Evolutionary conservation across 2,797 vertebrate genomes (phyloP), one percentile per base, ranked within the genome.

Genomic region (Acanthurus tractus): DNA sequence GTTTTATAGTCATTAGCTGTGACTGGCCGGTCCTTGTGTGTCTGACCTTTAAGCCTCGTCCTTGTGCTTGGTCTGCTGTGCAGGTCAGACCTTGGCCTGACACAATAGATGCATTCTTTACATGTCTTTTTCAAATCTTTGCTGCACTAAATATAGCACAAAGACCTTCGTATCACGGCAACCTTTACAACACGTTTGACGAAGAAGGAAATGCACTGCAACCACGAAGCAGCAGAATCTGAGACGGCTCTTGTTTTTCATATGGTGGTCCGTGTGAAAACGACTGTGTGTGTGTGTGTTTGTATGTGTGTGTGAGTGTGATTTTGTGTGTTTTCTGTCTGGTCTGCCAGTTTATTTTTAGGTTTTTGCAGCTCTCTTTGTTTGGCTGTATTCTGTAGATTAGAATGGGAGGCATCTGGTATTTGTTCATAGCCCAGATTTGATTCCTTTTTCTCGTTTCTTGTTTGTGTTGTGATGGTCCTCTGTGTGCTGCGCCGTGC

Each of bases 91-190:
- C 22, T 15, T 3, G 2, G 48, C 29, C 22, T 58, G 56, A 74
- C 63, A 62, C 63, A 61, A 57, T 36, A 59, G 17, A 63, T 9
- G n/a, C 22, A 52, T 59, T 46, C 42, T 69, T 53, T 54, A 71
- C 22, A 8, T 56, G 17, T 34, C 9, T 62, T 38, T 57, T 29
- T 52, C 63, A 17, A 29, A 55, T 68, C 54, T 52, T 20, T 44
- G 25, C 56, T 55, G 20, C 61, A 23, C 64, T 79, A 74, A 82
- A 81, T 62, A 74, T 73, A 79, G 72, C 40, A 56, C 61, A 77
- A 64, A 74, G 52, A 82, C 82, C 57, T 89, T 82, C 70, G 57
- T 70, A 64, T 83, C 67, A 70, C 63, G 70, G 79, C 79, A 87
- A 82, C 78, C 63, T 80, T 82, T 48, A 71, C 14, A 75, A 55